Evolutionary conservation across 2,888 invertebrate genomes (phyloP), one percentile per base, ranked within the genome.

Genomic region (Leptinotarsa haldemani): DNA sequence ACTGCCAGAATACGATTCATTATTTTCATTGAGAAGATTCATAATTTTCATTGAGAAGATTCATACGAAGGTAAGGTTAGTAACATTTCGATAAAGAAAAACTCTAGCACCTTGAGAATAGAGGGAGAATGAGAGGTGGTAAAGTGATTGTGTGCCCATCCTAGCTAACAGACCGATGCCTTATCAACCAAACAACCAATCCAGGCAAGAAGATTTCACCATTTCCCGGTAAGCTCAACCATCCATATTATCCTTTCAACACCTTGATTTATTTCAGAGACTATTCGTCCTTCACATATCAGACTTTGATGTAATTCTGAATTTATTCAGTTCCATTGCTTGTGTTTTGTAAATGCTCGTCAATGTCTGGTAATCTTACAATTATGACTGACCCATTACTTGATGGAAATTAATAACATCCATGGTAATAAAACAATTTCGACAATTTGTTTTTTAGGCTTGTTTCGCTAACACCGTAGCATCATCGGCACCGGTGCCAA

Each of bases 121-220:
- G 65, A 71, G 70, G 65, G 52, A 78, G 79, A 81, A 80, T 83
- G 82, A 82, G 80, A 82, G 83, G 81, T 81, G 82, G 77, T 81
- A 81, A 84, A 82, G 82, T 82, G 85, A 81, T 82, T 85, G 84
- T 83, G 84, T 84, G 84, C 83, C 83, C 84, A 82, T 83, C 85
- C 85, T 84, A 76, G 85, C 85, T 85, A 86, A 86, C 85, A 86
- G 84, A 84, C 85, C 84, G 85, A 85, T 83, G 86, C 85, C 86
- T 84, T 85, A 81, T 80, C 82, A 83, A 82, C 79, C 82, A 83
- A 82, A 78, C 83, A 83, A 79, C 80, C 80, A 82, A 80, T 84
- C 84, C 84, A 84, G 84, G 83, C 84, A 83, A 84, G 84, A 84
- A 85, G 84, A 85, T 79, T 81, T 74, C 80, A 80, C 79, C 77